Evolutionary conservation across 1,140 invertebrate genomes (phyloP).

Genomic region (Drosophila ananassae): DNA sequence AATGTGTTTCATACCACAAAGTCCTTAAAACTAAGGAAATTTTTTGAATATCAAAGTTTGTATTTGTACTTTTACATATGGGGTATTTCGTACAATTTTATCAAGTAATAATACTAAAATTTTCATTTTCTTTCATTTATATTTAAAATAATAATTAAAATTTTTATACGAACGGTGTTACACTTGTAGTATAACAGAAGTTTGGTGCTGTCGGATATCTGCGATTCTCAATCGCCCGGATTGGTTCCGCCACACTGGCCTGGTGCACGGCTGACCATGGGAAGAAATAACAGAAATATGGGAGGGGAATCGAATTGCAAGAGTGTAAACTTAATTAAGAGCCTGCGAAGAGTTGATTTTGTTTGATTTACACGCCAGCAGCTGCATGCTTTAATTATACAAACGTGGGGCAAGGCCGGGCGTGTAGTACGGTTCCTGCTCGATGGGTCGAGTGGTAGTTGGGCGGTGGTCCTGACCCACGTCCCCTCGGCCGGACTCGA

Average conservation of each 20-base stretch:
- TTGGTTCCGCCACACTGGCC: constrained; percentile 22
- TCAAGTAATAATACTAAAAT: too few relatives aligned
- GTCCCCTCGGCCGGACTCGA: constrained; percentile 11
- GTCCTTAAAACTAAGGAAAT: too few relatives aligned
- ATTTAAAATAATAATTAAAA: too few relatives aligned
- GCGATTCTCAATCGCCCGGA: not conserved
- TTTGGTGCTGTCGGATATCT: too few relatives aligned
- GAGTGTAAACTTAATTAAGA: constrained; percentile 81
- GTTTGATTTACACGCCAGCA: constrained; percentile 77
- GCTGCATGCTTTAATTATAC: constrained; percentile 57
- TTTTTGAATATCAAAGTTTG: too few relatives aligned
- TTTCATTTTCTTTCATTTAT: too few relatives aligned
- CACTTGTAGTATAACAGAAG: too few relatives aligned
- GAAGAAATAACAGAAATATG: constrained; percentile 49
- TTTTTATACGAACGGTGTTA: too few relatives aligned
- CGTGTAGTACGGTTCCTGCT: not conserved
- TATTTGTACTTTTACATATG: too few relatives aligned
- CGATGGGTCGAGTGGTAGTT: not conserved
- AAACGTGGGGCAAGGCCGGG: constrained; percentile 4
- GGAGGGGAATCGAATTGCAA: constrained; percentile 69
- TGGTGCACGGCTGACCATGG: constrained; percentile 26
- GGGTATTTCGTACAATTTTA: too few relatives aligned
- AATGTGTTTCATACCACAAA: too few relatives aligned
- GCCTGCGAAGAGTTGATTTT: constrained; percentile 68
- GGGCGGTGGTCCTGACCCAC: constrained; percentile 41